These are phyloP conservation scores for Graphium colonna DNA, from an alignment of 2,888 invertebrate genomes.

Conservation along the genomic window DNA sequence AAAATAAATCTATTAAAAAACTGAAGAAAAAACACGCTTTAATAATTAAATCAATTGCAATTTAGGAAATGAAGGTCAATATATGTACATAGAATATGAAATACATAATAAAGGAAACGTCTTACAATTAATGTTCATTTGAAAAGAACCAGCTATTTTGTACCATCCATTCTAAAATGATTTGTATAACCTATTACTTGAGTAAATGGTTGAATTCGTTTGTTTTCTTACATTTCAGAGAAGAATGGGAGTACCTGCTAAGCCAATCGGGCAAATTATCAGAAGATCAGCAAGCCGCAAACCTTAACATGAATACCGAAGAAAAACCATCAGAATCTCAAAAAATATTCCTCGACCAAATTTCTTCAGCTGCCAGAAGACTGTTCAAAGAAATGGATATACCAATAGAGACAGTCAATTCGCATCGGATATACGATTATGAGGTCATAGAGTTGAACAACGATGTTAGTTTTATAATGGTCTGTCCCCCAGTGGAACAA, in stretches of 20 bases:
- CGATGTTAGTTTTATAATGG: constrained; percentile 94
- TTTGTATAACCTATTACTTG: no score
- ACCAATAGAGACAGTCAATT: constrained; percentile 82
- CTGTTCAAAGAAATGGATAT: constrained; percentile 91
- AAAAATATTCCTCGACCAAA: constrained; percentile 87
- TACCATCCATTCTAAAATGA: no score
- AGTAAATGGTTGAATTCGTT: no score
- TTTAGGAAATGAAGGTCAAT: no score
- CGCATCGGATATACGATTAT: constrained; percentile 92
- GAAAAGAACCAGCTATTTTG: no score
- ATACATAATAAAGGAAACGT: no score
- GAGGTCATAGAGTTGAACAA: constrained; percentile 96
- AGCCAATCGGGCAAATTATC: constrained; percentile 67
- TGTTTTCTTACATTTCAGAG: constrained; percentile 81
- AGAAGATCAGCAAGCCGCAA: constrained; percentile 51
- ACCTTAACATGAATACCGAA: constrained; percentile 51
- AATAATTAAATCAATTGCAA: no score
- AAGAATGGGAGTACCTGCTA: constrained; percentile 96
- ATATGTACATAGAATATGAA: no score
- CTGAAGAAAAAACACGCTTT: not conserved
- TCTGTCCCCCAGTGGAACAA: constrained; percentile 94
- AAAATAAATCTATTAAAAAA: no score
- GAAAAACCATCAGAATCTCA: constrained; percentile 86
- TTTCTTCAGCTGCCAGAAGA: constrained; percentile 86
- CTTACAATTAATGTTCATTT: no score